These are phyloP conservation scores for Aegotheles bennettii DNA, from an alignment of 2,113 vertebrate species.

Conservation along the genomic window DNA sequence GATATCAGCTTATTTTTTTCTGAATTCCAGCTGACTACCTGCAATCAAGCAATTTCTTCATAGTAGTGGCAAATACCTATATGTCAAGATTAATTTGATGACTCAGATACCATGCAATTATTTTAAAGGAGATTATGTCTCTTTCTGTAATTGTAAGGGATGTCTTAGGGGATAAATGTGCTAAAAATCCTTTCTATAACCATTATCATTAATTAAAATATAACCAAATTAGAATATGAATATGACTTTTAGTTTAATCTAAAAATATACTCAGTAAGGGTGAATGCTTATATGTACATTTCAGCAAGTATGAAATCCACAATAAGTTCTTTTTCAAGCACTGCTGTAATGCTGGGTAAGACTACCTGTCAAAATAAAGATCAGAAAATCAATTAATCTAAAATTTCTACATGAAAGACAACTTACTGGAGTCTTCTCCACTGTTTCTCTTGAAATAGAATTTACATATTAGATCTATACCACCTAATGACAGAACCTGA, in stretches of 20 bases:
- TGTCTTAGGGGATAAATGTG: neutral
- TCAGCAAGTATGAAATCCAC: neutral
- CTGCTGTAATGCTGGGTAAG: neutral
- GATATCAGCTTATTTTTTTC: neutral
- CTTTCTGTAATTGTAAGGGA: neutral
- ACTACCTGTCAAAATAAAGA: slow-evolving; percentile 18
- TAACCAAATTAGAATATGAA: neutral
- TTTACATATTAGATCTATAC: neutral
- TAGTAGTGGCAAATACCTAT: neutral
- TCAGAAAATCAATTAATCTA: neutral
- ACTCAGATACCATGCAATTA: neutral
- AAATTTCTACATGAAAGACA: neutral
- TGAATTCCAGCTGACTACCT: neutral
- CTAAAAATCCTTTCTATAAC: neutral
- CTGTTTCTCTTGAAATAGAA: neutral
- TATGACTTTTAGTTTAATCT: neutral
- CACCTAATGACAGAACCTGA: neutral
- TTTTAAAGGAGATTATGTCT: neutral
- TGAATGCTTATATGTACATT: neutral
- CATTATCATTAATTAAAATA: neutral
- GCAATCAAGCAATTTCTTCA: neutral
- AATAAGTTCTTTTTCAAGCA: neutral
- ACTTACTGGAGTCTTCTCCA: neutral
- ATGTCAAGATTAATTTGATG: neutral
- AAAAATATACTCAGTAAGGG: neutral